phyloP scores from a whole-genome alignment of 2,113 vertebrate genomes.

The Vidua chalybeata region DNA sequence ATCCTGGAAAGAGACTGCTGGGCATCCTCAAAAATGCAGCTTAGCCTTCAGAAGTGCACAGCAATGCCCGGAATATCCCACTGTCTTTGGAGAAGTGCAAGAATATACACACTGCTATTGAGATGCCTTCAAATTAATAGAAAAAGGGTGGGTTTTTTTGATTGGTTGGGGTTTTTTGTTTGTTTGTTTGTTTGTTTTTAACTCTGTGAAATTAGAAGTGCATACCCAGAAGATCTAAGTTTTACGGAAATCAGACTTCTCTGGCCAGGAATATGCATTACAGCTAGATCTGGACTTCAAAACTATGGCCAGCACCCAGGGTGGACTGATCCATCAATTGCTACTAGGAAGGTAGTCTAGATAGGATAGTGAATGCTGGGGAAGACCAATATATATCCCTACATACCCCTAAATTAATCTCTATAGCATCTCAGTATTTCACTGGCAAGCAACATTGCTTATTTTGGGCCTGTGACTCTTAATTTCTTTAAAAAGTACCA shows the following conservation, averaged over 20 bases:
- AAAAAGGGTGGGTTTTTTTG: accelerated
- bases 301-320: background rate
- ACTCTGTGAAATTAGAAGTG: background rate
- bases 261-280: background rate
- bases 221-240: background rate
- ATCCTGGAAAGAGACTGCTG: background rate
- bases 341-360: background rate
- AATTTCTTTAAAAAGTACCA: background rate
- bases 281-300: background rate
- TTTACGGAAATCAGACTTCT: background rate
- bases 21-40: background rate
- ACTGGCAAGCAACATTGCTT: background rate
- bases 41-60: background rate
- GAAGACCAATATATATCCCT: background rate
- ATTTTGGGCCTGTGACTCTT: background rate
- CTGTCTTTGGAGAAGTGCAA: background rate
- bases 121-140: background rate
- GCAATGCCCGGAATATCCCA: background rate
- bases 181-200: background rate
- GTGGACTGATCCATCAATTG: background rate
- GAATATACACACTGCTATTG: background rate
- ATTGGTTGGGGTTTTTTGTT: background rate
- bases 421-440: background rate
- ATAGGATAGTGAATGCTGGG: background rate
- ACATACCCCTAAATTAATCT: background rate